These are phyloP conservation scores for Polypedilum pembai DNA, from an alignment of 1,140 invertebrate genomes.

Conservation along the genomic window DNA sequence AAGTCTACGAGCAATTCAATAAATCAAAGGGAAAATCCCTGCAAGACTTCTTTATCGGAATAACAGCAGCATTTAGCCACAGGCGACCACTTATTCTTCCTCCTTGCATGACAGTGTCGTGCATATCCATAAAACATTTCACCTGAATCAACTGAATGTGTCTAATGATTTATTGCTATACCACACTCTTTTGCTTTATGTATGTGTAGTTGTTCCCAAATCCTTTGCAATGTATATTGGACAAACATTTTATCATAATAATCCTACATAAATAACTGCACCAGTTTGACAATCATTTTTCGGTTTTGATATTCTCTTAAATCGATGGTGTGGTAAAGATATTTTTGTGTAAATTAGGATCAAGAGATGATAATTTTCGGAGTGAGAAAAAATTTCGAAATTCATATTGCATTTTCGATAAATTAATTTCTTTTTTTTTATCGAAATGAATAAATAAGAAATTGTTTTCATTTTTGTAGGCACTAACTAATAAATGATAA, in stretches of 20 bases:
- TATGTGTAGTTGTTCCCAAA: background rate
- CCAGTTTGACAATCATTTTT: background rate
- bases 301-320: background rate
- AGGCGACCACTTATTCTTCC: conserved; percentile 2
- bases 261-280: conserved; percentile 26
- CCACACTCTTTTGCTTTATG: background rate
- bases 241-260: conserved; percentile 15
- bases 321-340: background rate
- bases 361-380: too few species aligned
- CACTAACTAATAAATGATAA: too few species aligned
- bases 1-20: background rate
- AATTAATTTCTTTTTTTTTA: too few species aligned
- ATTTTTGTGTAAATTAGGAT: too few species aligned
- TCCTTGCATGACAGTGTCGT: background rate
- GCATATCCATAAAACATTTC: conserved; percentile 1
- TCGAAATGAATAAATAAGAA: too few species aligned
- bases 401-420: too few species aligned
- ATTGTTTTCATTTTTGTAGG: too few species aligned
- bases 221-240: background rate
- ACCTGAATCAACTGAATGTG: conserved; percentile 24
- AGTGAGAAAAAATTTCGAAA: too few species aligned
- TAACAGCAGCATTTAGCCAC: background rate
- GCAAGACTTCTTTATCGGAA: conserved; percentile 5
- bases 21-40: background rate
- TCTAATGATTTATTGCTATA: conserved; percentile 11